Evolutionary conservation across 2,888 invertebrate genomes (phyloP), one percentile per base, ranked within the genome.

Genomic region (Drosophila seclusa): DNA sequence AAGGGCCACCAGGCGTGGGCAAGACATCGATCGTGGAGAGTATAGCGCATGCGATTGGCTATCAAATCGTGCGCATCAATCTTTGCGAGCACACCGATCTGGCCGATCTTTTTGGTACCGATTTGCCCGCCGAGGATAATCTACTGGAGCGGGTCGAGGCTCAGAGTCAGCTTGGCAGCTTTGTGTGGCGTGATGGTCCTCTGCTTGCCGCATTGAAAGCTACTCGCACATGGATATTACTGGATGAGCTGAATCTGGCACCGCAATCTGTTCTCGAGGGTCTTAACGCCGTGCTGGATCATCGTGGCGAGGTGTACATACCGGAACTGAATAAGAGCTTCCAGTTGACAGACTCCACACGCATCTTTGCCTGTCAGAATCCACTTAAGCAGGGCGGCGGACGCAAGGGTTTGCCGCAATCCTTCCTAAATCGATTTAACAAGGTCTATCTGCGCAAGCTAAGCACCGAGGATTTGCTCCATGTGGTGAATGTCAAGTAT

Each of bases 11-110:
- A 4, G 99, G 99, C 3, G 99, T 99, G 27, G 99, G 99, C 4
- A 99, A 99, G 94, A 99, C 99, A 0, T 98, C 98, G 82, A 94
- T 99, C 64, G 97, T 99, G 2, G 96, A 96, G 62, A 98, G 98
- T 32, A 94, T 99, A 48, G 99, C 99, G 0, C 96, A 95, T 90
- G 95, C 95, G 11, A 95, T 98, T 3, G 97, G 98, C 2, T 96
- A 98, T 92, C 95, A 95, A 89, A 95, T 99, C 38, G 96, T 98
- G 18, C 95, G 99, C 53, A 98, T 99, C 69, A 99, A 99, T 94
- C 94, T 99, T 55, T 99, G 99, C 58, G 99, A 99, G 91, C 99
- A 99, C 94, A 99, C 99, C 95, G 99, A 99, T 93, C 96, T 99
- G 61, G 97, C 98, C 16, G 99, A 99, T 94, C 94, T 99, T 50